Evolutionary conservation across 2,797 vertebrate species (phyloP).

Genomic region (Tokudaia tokunoshimensis): DNA sequence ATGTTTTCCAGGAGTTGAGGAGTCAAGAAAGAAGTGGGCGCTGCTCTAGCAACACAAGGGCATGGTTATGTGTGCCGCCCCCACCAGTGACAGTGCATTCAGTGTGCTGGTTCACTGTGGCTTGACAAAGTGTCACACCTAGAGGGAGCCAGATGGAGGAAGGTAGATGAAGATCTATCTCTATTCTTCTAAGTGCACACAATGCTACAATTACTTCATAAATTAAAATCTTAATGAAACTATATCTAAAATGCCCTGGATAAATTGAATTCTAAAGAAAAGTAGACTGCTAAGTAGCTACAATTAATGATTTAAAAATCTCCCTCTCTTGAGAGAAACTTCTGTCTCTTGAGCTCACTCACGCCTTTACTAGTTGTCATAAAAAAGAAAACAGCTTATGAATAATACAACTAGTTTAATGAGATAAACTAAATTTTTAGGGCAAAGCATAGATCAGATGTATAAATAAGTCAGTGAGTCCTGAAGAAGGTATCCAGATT

Average conservation of each 20-base stretch:
- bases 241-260: neutral
- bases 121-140: neutral
- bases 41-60: no score
- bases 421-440: constrained; percentile 31
- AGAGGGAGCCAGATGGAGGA: neutral
- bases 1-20: neutral
- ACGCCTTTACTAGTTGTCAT: neutral
- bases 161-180: neutral
- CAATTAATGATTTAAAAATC: neutral
- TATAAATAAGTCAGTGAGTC: neutral
- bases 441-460: neutral
- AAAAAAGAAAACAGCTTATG: neutral
- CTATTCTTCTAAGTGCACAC: neutral
- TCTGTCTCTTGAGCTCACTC: neutral
- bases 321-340: neutral
- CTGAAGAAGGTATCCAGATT: neutral
- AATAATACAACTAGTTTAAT: neutral
- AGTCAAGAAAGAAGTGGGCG: neutral
- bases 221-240: neutral
- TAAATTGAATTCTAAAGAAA: constrained; percentile 51
- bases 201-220: neutral
- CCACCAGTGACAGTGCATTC: neutral
- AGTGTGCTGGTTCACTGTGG: neutral
- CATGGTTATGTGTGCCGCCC: neutral
- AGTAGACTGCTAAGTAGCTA: neutral